Evolutionary conservation across 2,888 invertebrate genomes (phyloP), one percentile per base, ranked within the genome.

Genomic region (Cheilosia grossa): DNA sequence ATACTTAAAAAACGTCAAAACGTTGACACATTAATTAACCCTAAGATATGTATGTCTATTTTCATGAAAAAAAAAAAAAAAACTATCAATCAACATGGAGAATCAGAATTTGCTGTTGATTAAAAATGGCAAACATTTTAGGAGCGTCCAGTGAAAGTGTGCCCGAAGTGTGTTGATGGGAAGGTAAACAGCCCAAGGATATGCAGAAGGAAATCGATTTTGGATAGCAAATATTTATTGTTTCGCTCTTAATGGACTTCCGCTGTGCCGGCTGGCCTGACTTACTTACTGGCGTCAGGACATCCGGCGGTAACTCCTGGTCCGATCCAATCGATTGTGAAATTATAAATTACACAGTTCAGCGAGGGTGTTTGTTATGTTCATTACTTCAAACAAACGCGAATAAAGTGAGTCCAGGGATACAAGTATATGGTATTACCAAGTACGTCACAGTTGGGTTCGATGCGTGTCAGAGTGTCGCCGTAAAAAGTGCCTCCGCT

Each of bases 101-200:
- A 37, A 47, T 17, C 17, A 44, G 44, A 47, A 70, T 81, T 85
- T 72, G 63, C 73, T 66, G 61, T 80, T 53, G 58, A 81, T 81
- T 81, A 70, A 72, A 75, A 72, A 24, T 49, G 17, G 70, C 53
- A 81, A 85, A 85, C 72, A 83, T 70, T 69, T 40, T 44, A 21
- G 9, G 30, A 10, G 37, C 13, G 37, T 37, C 17, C 15, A 10
- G n/a, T 47, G 21, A 21, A 72, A 42, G 70, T 70, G 30, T 63
- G 37, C 53, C 53, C 58, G 49, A 83, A 80, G 49, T 80, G 69
- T 80, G 75, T 81, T 70, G 79, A 79, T 75, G 61, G 51, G 37
- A 72, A 72, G 67, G 77, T 77, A 81, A 85, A 85, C 67, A 85
- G 67, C 85, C 72, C 81, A 67, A 77, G 83, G 81, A 85, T 85